Percentiles rank a stretch among this genome's conserved stretches.
Evolutionary conservation across 2,113 vertebrate species (phyloP).

Genomic region (Phaethornis superciliosus): DNA sequence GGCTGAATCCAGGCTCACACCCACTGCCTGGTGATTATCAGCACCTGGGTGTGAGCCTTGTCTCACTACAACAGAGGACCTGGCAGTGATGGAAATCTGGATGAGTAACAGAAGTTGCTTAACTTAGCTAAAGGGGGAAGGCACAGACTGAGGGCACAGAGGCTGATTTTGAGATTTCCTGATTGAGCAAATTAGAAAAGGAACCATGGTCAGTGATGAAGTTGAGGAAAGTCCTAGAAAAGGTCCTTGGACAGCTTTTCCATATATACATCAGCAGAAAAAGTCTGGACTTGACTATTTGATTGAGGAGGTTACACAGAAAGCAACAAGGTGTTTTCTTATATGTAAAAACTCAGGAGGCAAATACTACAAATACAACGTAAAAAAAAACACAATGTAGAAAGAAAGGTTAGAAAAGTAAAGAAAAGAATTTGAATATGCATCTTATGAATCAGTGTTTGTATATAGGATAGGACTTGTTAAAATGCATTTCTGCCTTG

Average conservation of each 20-base stretch:
- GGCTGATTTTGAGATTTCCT: not conserved
- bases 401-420: not conserved
- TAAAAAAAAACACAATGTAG: not conserved
- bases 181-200: not conserved
- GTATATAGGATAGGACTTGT: not conserved
- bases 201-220: not conserved
- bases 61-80: no score
- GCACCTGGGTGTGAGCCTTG: no score
- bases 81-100: fast-evolving
- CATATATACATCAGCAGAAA: not conserved
- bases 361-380: not conserved
- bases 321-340: not conserved
- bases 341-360: not conserved
- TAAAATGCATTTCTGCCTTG: not conserved
- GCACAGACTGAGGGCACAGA: not conserved
- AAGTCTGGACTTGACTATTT: not conserved
- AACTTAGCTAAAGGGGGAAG: not conserved
- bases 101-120: not conserved
- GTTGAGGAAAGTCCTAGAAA: not conserved
- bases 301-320: not conserved
- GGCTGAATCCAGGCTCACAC: no score
- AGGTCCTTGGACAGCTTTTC: not conserved
- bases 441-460: not conserved
- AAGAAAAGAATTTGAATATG: not conserved
- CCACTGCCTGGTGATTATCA: no score